Evolutionary conservation across 2,797 vertebrate genomes (phyloP), one percentile per base, ranked within the genome.

Genomic region (Odontamblyopus rebecca): DNA sequence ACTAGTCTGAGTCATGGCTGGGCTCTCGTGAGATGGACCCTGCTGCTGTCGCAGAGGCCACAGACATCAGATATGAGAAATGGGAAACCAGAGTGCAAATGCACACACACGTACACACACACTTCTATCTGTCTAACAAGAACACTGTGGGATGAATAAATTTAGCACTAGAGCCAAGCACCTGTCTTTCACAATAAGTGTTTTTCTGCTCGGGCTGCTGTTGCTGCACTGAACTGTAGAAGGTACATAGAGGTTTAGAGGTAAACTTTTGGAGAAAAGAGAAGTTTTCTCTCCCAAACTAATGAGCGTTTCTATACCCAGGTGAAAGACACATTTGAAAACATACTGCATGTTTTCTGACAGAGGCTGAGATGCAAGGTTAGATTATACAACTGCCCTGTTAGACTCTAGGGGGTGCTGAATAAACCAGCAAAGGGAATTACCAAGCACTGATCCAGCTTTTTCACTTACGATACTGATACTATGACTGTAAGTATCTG

Each of bases 1-100:
- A 91, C 88, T 87, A 88, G 86, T 90, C 91, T 91, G 90, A 93
- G 89, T 92, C 92, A 93, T 82, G 88, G 80, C 84, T 85, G 81
- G 44, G 85, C 87, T 89, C 85, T 90, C 82, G 77, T 89, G 89
- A 91, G 89, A 89, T 86, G 78, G 86, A 80, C 86, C 88, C 85
- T 81, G 82, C 88, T 82, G 83, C 88, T 90, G 88, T 85, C 86
- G 87, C 82, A 71, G 67, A 85, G 88, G 87, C 81, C 84, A 81
- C 83, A 89, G 83, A 89, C 84, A 85, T 83, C 80, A 88, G 86
- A 90, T 87, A 86, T 89, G 84, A 86, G 78, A 85, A 88, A 87
- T 86, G 83, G 87, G 88, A 92, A 91, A 89, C 84, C 80, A 89
- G 81, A 86, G 82, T 83, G 81, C 76, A 87, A 80, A 84, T 80